Evolutionary conservation across 1,140 invertebrate species (phyloP), one percentile per base, ranked within the genome.

Genomic region (Drosophila littoralis): DNA sequence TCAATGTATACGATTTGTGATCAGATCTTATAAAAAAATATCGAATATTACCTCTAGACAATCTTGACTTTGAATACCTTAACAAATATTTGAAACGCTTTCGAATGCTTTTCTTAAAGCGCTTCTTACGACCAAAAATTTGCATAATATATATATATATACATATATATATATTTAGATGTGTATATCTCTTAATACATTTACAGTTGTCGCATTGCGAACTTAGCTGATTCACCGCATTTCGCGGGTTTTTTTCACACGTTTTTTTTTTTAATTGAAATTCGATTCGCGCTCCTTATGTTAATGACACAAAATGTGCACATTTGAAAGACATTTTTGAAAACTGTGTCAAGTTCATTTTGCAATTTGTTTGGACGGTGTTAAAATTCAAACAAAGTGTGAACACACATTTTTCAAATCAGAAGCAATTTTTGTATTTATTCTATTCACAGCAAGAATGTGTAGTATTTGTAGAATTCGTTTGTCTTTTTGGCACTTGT

Each of bases 301-400:
- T 77, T 78, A 75, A 82, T 82, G 64, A 12, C 40, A 59, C 9
- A 43, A 59, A 46, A 60, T n/a, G 28, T 45, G 13, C 61, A 68
- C 42, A 42, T 38, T 17, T 69, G n/a, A 15, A 61, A 42, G 58
- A 46, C 71, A 64, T 52, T 58, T 54, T 36, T 54, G 3, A 52
- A 50, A 77, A 70, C 59, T 85, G 75, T 82, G 82, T 85, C 82
- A 85, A 85, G 82, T 85, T 85, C 83, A 88, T 64, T 79, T 61
- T 59, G 54, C 42, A 70, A 60, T 60, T 43, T 35, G 46, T 78
- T 61, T 50, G 55, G 12, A 7, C 9, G 51, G 57, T 75, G 60
- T 77, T 69, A 68, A 71, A 86, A 86, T 65, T 51, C 70, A 81
- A 68, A 73, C 57, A 72, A 60, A 68, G 12, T 48, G 60, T 74